phyloP scores from a whole-genome alignment of 2,797 vertebrate genomes.

The Cirrhinus molitorella region DNA sequence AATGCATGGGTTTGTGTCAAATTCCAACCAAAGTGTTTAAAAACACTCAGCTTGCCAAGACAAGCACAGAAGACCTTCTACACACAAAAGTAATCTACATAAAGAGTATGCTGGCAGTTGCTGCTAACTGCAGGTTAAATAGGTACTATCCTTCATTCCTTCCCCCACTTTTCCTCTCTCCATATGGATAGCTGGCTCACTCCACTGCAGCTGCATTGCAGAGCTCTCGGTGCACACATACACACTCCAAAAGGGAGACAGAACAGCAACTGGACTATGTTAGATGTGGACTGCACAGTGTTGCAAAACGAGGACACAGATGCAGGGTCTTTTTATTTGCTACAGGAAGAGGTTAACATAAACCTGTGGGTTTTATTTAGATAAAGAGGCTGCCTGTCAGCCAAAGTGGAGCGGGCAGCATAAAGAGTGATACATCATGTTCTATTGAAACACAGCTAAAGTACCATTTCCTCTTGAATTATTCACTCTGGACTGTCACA shows the following conservation, averaged over 20 bases:
- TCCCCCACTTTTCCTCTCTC: not conserved
- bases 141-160: conserved; percentile 1
- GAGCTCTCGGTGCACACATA: conserved; percentile 70
- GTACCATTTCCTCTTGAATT: conserved; percentile 24
- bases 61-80: conserved; percentile 9
- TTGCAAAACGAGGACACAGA: not conserved
- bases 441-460: conserved; percentile 31
- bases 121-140: conserved; percentile 18
- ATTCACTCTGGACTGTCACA: not conserved
- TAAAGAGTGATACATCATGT: not conserved
- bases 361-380: conserved; percentile 15
- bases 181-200: conserved; percentile 66
- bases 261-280: conserved; percentile 29
- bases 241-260: conserved; percentile 4
- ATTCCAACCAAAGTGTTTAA: conserved; percentile 13
- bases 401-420: not conserved
- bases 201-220: conserved; percentile 80
- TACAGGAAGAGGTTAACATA: conserved; percentile 9
- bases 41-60: conserved; percentile 32
- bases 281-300: conserved; percentile 6
- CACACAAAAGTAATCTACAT: conserved; percentile 12
- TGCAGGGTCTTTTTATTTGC: conserved; percentile 8
- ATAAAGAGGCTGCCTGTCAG: conserved; percentile 1
- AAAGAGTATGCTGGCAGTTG: conserved; percentile 1
- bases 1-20: not conserved